Conservation (phyloP, 1,140 invertebrate genomes). For the Orussus abietinus region DNA sequence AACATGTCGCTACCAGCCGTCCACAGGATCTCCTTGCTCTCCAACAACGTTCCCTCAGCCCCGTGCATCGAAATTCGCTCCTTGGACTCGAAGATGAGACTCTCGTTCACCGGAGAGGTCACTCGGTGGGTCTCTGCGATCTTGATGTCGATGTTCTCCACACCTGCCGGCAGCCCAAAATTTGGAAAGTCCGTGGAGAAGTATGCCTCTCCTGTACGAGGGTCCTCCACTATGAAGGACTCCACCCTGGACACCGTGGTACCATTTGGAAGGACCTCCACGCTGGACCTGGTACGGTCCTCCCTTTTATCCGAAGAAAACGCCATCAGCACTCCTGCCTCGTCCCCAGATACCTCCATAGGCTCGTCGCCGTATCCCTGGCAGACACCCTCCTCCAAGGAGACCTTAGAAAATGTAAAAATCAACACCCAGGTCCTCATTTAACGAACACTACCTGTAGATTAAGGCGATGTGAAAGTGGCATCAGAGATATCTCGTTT, state of each 20-base stretch:
- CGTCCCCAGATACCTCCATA: slow-evolving; percentile 64
- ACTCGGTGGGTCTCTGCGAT: slow-evolving; percentile 69
- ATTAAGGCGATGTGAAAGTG: too few species aligned
- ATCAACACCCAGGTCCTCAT: not conserved
- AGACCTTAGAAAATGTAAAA: slow-evolving; percentile 30
- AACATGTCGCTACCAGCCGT: slow-evolving; percentile 76
- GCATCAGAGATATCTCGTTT: too few species aligned
- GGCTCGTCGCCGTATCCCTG: slow-evolving; percentile 72
- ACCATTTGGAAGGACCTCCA: slow-evolving; percentile 50
- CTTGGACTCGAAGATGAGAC: slow-evolving; percentile 64
- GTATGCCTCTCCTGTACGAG: slow-evolving; percentile 58
- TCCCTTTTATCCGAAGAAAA: too few species aligned
- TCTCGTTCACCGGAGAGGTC: slow-evolving; percentile 66
- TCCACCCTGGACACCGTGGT: slow-evolving; percentile 66
- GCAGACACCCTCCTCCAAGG: slow-evolving; percentile 38
- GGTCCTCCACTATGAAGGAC: slow-evolving; percentile 65
- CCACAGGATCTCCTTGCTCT: slow-evolving; percentile 62
- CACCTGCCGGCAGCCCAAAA: slow-evolving; percentile 66
- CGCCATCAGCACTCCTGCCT: slow-evolving; percentile 59
- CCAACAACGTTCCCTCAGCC: slow-evolving; percentile 62
- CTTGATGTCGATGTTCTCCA: slow-evolving; percentile 65
- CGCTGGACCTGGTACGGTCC: slow-evolving; percentile 19
- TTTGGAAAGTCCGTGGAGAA: slow-evolving; percentile 73
- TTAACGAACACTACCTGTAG: too few species aligned
- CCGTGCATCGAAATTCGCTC: slow-evolving; percentile 58